These are phyloP conservation scores for Calameuta pallipes DNA, from an alignment of 2,888 invertebrate genomes.

Conservation along the genomic window DNA sequence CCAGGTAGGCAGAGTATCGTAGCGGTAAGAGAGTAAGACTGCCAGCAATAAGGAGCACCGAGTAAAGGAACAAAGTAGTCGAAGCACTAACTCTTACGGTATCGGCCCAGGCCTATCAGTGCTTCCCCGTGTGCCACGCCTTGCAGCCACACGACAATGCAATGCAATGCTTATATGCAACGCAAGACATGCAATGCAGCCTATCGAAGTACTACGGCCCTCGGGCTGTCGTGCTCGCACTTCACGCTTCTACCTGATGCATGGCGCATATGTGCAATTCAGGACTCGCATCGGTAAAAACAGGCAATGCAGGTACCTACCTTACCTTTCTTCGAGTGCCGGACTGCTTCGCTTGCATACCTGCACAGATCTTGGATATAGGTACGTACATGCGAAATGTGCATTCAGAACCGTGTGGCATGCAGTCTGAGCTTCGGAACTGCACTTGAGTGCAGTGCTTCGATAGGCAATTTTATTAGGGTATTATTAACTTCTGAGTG, in stretches of 20 bases:
- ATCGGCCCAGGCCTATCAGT: conserved; percentile 46
- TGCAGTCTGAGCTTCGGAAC: neutral
- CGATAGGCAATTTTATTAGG: neutral
- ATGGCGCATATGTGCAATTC: neutral
- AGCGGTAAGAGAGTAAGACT: neutral
- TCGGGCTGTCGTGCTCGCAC: neutral
- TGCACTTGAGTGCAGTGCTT: neutral
- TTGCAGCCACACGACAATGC: conserved; percentile 42
- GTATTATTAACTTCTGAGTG: neutral
- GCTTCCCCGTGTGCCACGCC: conserved; percentile 49
- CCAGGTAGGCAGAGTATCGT: neutral
- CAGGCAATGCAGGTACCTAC: neutral
- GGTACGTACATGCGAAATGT: neutral
- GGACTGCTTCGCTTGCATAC: neutral
- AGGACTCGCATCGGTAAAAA: neutral
- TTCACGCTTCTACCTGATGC: conserved; percentile 1
- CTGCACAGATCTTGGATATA: neutral
- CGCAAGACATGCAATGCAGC: conserved; percentile 34
- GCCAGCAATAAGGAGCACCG: conserved; percentile 23
- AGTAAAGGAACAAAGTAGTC: conserved; percentile 19
- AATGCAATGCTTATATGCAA: conserved; percentile 38
- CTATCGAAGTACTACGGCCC: conserved; percentile 17
- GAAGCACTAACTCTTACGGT: conserved; percentile 32
- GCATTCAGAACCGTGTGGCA: neutral
- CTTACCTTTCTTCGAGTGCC: neutral